Conservation (phyloP, 2,888 invertebrate genomes). For the Sphecodes monilicornis region DNA sequence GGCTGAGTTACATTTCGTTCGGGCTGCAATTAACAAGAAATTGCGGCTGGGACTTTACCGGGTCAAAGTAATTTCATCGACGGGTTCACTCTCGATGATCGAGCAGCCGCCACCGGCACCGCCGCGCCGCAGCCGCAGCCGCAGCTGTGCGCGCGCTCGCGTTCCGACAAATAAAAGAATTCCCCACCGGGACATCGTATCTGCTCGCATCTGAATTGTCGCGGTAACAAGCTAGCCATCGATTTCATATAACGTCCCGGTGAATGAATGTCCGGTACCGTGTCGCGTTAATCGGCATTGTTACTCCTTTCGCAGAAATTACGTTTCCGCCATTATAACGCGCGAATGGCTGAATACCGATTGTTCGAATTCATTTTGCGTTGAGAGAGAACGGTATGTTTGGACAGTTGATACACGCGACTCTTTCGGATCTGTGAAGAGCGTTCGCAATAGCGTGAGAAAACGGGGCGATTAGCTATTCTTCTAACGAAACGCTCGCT, state of each 20-base stretch:
- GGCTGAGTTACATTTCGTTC: constrained; percentile 31
- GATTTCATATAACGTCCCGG: not conserved
- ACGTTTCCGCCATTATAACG: not conserved
- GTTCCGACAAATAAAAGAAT: not conserved
- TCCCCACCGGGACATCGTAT: not conserved
- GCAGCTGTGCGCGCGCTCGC: not conserved
- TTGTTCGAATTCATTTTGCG: not conserved
- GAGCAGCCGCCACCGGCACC: not conserved
- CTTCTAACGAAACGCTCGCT: not conserved
- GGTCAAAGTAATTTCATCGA: constrained; percentile 54
- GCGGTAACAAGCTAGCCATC: not conserved
- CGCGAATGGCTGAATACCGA: not conserved
- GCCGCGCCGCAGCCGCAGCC: too few species aligned
- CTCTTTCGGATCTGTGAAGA: not conserved
- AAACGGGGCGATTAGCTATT: not conserved
- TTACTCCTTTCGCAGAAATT: not conserved
- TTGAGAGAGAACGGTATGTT: not conserved
- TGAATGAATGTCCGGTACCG: not conserved
- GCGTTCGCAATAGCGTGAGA: not conserved
- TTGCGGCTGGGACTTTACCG: constrained; percentile 35
- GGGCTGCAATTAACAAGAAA: constrained; percentile 57
- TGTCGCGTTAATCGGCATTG: not conserved
- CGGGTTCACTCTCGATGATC: not conserved
- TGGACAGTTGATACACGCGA: too few species aligned
- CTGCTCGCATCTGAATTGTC: not conserved